Percentiles rank a stretch among this genome's conserved stretches.
Conservation (phyloP, 2,888 invertebrate species). For the Tromatobia lineatoria region DNA sequence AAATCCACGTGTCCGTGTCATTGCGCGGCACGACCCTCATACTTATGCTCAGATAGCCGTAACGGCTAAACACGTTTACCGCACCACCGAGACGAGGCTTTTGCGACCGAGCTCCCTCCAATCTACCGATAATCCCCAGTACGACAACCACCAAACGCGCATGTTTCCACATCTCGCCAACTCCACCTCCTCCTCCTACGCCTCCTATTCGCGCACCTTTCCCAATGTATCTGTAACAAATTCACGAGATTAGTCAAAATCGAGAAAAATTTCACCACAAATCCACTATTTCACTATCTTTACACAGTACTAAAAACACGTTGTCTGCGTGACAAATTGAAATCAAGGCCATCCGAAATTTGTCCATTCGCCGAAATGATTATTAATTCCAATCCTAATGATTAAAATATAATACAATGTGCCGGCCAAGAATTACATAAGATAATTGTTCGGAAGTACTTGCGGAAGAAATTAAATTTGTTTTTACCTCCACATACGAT, state of each 20-base stretch:
- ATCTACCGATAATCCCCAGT: slow-evolving; percentile 78
- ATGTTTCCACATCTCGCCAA: slow-evolving; percentile 86
- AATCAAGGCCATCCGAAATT: too few relatives aligned
- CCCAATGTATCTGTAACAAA: slow-evolving; percentile 45
- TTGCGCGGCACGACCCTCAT: slow-evolving; percentile 94
- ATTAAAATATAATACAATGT: too few relatives aligned
- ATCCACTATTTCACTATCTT: too few relatives aligned
- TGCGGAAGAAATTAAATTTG: too few relatives aligned
- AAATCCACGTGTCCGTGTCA: slow-evolving; percentile 91
- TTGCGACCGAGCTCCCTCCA: slow-evolving; percentile 74
- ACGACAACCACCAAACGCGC: slow-evolving; percentile 85
- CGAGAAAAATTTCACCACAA: too few relatives aligned
- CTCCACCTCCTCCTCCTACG: slow-evolving; percentile 32
- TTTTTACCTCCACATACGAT: too few relatives aligned
- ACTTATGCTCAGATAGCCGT: slow-evolving; percentile 93
- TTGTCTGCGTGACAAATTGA: too few relatives aligned
- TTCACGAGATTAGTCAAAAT: not conserved
- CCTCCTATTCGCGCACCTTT: slow-evolving; percentile 40
- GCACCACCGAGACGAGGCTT: slow-evolving; percentile 93
- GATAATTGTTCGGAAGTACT: too few relatives aligned
- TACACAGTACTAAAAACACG: too few relatives aligned
- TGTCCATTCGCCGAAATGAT: too few relatives aligned
- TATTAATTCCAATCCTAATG: too few relatives aligned
- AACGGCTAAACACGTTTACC: slow-evolving; percentile 92
- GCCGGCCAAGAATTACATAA: too few relatives aligned